Conservation (phyloP, 2,888 invertebrate genomes). For the Yponomeuta sedellus region DNA sequence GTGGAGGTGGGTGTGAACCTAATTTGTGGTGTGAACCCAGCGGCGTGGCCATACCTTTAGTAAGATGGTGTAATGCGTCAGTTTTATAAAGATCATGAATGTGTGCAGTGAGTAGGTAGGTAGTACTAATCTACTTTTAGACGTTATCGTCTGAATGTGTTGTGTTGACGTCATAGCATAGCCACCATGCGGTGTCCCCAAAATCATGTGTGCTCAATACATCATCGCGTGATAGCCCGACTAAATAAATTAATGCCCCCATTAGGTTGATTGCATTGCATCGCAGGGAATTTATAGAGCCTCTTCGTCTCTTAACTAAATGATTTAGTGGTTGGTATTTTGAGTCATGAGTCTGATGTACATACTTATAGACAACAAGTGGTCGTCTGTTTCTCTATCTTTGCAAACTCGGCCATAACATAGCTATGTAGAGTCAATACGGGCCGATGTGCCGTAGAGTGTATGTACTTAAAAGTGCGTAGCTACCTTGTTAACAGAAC, state of each 20-base stretch:
- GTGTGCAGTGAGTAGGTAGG: background rate
- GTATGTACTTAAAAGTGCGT: too few species aligned
- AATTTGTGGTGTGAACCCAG: too few species aligned
- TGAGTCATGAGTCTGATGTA: background rate
- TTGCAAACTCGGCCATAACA: too few species aligned
- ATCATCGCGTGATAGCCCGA: background rate
- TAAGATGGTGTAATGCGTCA: too few species aligned
- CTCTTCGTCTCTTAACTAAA: background rate
- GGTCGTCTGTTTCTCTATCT: too few species aligned
- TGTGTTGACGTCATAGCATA: background rate
- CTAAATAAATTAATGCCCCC: constrained; percentile 3
- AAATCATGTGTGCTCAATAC: background rate
- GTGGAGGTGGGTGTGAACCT: too few species aligned
- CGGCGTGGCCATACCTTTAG: too few species aligned
- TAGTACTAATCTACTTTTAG: background rate
- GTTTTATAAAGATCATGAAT: background rate
- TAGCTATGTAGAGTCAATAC: too few species aligned
- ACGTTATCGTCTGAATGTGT: background rate
- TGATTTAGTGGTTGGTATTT: background rate
- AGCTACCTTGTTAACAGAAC: too few species aligned
- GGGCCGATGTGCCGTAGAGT: too few species aligned
- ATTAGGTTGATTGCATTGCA: constrained; percentile 1
- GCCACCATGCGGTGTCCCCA: background rate
- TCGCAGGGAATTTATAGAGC: background rate
- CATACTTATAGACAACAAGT: background rate